These are phyloP conservation scores for Panzeria rudis DNA, from an alignment of 2,888 invertebrate species.

Conservation along the genomic window DNA sequence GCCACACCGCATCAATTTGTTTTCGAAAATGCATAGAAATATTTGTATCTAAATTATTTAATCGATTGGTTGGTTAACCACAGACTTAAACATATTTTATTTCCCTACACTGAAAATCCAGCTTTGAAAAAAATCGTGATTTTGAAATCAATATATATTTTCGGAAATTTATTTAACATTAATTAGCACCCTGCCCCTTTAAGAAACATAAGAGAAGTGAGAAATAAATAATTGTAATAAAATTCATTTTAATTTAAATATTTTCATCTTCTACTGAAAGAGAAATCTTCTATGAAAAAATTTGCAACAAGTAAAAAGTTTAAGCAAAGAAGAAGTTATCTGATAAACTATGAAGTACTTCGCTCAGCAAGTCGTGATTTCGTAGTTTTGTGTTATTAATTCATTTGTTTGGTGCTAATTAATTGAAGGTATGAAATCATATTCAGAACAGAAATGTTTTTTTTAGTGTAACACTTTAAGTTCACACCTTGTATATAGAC, in stretches of 20 bases:
- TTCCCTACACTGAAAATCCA: neutral
- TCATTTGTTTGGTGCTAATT: conserved; percentile 72
- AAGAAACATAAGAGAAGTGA: neutral
- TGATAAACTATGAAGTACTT: neutral
- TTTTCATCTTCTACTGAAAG: neutral
- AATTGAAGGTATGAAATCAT: conserved; percentile 61
- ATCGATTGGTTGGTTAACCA: neutral
- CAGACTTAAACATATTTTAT: neutral
- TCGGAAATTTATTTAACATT: neutral
- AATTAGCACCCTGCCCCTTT: neutral
- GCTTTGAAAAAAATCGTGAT: neutral
- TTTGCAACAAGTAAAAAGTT: neutral
- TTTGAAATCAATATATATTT: conserved; percentile 1
- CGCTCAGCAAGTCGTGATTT: conserved; percentile 60
- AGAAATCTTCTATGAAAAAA: neutral
- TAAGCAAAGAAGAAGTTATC: neutral
- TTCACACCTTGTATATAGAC: neutral
- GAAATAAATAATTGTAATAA: neutral
- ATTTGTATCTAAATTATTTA: neutral
- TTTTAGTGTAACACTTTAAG: neutral
- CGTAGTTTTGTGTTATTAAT: conserved; percentile 74
- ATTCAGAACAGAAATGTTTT: neutral
- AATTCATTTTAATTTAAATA: neutral
- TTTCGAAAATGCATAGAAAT: no score
- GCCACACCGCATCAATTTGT: no score